A percentile compares a stretch with the other conserved stretches of the same genome.
phyloP scores from a whole-genome alignment of 2,113 vertebrate genomes.

The Phaethon lepturus region DNA sequence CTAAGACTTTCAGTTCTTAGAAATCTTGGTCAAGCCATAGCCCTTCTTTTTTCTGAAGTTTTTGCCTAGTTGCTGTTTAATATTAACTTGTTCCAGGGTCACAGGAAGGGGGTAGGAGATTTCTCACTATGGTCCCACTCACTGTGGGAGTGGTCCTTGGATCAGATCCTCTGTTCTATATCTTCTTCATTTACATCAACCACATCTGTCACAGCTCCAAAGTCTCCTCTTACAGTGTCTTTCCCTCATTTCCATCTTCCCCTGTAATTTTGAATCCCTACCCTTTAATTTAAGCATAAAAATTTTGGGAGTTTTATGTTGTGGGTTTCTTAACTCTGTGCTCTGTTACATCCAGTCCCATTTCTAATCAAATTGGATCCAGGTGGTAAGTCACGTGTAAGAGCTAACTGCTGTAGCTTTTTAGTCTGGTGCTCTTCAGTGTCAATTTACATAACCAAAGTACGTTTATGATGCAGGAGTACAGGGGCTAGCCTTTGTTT shows the following conservation, averaged over 20 bases:
- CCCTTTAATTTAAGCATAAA: neutral
- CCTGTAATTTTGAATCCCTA: neutral
- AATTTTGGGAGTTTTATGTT: neutral
- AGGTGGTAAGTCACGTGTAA: neutral
- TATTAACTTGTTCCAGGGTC: neutral
- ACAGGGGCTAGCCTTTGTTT: neutral
- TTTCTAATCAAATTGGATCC: neutral
- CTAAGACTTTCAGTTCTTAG: neutral
- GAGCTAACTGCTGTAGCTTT: neutral
- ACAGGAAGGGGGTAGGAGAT: neutral
- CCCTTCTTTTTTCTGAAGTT: neutral
- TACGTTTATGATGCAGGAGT: neutral
- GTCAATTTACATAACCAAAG: neutral
- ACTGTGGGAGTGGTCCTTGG: neutral
- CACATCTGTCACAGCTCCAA: neutral
- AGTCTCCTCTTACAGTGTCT: neutral
- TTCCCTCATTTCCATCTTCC: neutral
- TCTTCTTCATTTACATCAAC: neutral
- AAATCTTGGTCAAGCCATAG: neutral
- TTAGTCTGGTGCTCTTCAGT: neutral
- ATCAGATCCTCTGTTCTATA: neutral
- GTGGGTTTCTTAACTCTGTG: neutral
- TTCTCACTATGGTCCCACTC: neutral
- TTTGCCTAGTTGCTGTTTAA: neutral
- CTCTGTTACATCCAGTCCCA: neutral